Conservation (phyloP, 2,113 vertebrate species). For the Caloenas nicobarica region DNA sequence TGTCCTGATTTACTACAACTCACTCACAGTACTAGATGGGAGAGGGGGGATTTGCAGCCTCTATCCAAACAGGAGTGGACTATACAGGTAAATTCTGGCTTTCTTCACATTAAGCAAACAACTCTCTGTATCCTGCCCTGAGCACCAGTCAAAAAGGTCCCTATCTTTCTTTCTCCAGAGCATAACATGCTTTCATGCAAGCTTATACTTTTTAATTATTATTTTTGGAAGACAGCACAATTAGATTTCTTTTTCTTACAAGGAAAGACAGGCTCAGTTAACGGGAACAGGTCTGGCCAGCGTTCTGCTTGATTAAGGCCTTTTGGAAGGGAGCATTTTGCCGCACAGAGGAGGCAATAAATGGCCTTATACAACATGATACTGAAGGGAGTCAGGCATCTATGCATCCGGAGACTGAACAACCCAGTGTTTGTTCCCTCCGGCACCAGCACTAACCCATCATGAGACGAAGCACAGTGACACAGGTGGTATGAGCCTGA, state of each 20-base stretch:
- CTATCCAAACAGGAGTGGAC: constrained; percentile 16
- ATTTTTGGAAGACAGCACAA: constrained; percentile 33
- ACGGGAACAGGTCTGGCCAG: constrained; percentile 64
- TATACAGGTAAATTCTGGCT: constrained; percentile 60
- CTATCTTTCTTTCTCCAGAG: constrained; percentile 49
- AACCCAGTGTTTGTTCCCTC: constrained; percentile 11
- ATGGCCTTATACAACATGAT: background rate
- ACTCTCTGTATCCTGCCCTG: background rate
- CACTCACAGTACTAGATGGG: background rate
- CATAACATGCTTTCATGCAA: background rate
- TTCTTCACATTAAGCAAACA: constrained; percentile 64
- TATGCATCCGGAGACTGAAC: background rate
- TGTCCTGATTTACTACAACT: constrained; percentile 44
- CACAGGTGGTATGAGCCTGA: background rate
- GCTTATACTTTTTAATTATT: constrained; percentile 57
- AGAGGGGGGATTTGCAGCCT: constrained; percentile 15
- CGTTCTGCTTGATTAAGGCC: constrained; percentile 27
- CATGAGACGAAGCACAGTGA: background rate
- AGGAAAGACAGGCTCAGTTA: constrained; percentile 46
- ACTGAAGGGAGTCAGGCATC: background rate
- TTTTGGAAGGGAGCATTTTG: constrained; percentile 70
- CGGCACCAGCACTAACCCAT: background rate
- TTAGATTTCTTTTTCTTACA: constrained; percentile 51
- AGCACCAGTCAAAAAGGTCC: constrained; percentile 51
- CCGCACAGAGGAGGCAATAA: background rate